Conservation (phyloP, 35 echinoderm and acorn worm genomes). For the Apostichopus californicus region DNA sequence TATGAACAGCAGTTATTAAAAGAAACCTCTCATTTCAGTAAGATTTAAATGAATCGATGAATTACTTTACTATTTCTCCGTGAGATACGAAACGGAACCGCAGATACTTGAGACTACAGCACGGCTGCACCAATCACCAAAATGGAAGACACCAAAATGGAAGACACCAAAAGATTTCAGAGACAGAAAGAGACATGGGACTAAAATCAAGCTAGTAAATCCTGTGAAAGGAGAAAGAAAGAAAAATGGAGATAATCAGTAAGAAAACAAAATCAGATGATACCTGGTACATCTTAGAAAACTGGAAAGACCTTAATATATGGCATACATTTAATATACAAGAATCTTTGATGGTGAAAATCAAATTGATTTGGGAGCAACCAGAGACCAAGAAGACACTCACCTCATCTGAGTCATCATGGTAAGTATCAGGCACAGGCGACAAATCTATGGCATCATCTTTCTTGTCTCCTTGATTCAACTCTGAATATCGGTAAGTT, state of each 20-base stretch:
- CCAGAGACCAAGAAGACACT: neutral
- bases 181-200: neutral
- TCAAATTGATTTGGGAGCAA: neutral
- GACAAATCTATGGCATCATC: constrained; percentile 61
- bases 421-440: constrained; percentile 43
- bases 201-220: neutral
- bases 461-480: constrained; percentile 59
- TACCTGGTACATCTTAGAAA: no score
- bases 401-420: constrained; percentile 83
- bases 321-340: no score
- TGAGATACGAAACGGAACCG: no score
- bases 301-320: no score
- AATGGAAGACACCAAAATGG: no score
- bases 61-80: no score
- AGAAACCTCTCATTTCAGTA: no score
- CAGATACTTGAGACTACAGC: no score
- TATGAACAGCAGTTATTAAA: no score
- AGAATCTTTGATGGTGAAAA: no score
- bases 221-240: neutral
- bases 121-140: no score
- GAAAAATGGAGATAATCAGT: neutral
- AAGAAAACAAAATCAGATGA: neutral
- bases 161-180: neutral
- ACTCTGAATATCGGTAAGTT: constrained; percentile 59
- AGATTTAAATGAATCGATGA: no score